phyloP scores from a whole-genome alignment of 2,888 invertebrate species.

The Epinotia brunnichana region DNA sequence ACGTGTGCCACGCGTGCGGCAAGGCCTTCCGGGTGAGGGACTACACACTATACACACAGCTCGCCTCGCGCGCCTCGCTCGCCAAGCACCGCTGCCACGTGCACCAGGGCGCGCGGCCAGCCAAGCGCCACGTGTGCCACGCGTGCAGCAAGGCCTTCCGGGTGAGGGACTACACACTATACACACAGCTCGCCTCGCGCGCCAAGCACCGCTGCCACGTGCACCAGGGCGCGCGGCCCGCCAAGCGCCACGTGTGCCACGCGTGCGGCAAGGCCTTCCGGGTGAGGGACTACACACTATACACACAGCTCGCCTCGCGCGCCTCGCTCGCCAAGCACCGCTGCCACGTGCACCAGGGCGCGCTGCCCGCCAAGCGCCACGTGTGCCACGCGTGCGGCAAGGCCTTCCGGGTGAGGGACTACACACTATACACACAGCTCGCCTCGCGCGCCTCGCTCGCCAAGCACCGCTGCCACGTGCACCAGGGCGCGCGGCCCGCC shows the following conservation, averaged over 20 bases:
- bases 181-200: conserved; percentile 48
- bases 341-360: no score
- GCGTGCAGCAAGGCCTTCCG: conserved; percentile 14
- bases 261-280: no score
- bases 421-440: no score
- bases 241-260: conserved; percentile 20
- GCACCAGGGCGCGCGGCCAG: conserved; percentile 50
- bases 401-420: no score
- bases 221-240: conserved; percentile 36
- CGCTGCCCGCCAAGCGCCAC: no score
- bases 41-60: not conserved
- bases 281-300: no score
- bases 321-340: no score
- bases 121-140: conserved; percentile 7
- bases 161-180: not conserved
- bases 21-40: conserved; percentile 27
- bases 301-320: no score
- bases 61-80: conserved; percentile 43
- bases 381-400: no score
- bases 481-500: no score
- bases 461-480: no score
- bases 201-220: conserved; percentile 40
- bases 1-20: conserved; percentile 49
- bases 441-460: no score
- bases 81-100: conserved; percentile 54